Evolutionary conservation across 2,113 vertebrate genomes (phyloP).

Genomic region (Sarotherodon lohbergeri): DNA sequence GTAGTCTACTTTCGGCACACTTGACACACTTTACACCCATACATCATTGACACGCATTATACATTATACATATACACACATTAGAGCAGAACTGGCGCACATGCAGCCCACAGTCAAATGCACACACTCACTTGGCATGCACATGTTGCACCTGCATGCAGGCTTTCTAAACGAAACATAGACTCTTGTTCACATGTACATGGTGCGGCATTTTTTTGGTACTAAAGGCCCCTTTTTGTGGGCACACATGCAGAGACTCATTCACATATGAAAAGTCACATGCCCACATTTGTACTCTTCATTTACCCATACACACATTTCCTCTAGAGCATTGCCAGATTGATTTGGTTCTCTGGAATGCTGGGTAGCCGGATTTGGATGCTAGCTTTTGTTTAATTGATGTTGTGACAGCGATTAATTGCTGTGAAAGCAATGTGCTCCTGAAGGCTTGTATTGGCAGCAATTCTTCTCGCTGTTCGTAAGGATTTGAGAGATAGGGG

Average conservation of each 20-base stretch:
- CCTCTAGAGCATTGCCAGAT: constrained; percentile 29
- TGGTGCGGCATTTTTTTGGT: neutral
- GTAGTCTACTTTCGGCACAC: neutral
- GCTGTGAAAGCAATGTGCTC: constrained; percentile 55
- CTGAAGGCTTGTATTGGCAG: constrained; percentile 40
- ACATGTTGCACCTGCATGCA: neutral
- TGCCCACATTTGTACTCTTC: neutral
- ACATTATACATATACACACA: neutral
- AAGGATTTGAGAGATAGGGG: neutral
- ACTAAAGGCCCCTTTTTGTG: neutral
- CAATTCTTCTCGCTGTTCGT: neutral
- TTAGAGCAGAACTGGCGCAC: neutral
- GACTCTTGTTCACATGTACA: neutral
- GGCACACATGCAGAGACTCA: neutral
- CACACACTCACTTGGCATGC: neutral
- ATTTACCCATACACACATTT: neutral
- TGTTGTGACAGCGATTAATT: constrained; percentile 70
- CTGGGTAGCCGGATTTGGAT: constrained; percentile 40
- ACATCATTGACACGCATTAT: neutral
- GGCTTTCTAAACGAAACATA: neutral
- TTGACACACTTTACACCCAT: neutral
- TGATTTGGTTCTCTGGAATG: constrained; percentile 45
- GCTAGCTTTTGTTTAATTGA: constrained; percentile 57
- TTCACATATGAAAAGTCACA: neutral
- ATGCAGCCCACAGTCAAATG: neutral